Conservation (phyloP, 1,140 invertebrate genomes). For the Apolygus lucorum region DNA sequence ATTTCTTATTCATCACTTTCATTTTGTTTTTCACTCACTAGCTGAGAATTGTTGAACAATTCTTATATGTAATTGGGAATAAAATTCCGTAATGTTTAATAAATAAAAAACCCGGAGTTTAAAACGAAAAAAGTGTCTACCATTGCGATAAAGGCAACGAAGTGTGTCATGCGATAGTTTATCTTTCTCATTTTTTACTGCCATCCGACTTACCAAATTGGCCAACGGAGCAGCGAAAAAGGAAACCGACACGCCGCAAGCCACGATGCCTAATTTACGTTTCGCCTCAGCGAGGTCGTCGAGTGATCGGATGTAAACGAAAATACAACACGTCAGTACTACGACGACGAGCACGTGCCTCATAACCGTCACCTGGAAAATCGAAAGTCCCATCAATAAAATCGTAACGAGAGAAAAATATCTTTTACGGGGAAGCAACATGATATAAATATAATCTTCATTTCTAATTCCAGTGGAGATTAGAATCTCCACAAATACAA, state of each 20-base stretch:
- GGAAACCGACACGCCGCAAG: conserved; percentile 59
- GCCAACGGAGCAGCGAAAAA: conserved; percentile 71
- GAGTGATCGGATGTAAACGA: conserved; percentile 25
- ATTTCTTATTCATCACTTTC: no score
- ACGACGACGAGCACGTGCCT: background rate
- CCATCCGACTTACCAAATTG: conserved; percentile 48
- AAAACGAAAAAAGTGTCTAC: no score
- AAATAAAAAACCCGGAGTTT: no score
- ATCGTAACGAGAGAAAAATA: background rate
- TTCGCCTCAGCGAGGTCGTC: conserved; percentile 30
- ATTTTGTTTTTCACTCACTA: no score
- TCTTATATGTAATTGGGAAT: no score
- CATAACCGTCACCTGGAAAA: background rate
- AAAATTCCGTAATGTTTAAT: no score
- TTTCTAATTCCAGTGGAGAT: background rate
- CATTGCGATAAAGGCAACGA: no score
- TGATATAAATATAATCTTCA: conserved; percentile 4
- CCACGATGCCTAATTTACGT: conserved; percentile 48
- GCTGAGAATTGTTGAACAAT: no score
- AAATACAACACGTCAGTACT: conserved; percentile 6
- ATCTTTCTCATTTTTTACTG: no score
- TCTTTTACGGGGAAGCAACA: background rate
- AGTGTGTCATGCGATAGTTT: no score
- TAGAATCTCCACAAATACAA: background rate
- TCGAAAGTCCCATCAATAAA: no score